Base-by-base conservation (phyloP, 1,140 invertebrate genomes). In the Psilanteris sp. region DNA sequence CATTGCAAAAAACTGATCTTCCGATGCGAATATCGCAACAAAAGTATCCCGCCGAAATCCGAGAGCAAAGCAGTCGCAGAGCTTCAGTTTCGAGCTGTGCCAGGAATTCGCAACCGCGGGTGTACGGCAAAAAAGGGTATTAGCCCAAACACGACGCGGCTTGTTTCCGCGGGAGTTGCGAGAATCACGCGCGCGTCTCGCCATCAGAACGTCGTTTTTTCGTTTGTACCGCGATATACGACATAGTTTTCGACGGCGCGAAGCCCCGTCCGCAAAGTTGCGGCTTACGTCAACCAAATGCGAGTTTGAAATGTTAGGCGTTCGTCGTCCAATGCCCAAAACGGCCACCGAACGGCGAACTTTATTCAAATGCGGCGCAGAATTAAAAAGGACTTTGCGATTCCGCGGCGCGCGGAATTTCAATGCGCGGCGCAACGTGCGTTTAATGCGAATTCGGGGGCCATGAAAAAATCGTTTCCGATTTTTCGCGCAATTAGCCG, bases 381-480 rank as follows among this genome's bases (percentile, higher is more conserved):
- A 85, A 84, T 86, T 85, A 83, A 82, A 85, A 85, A 82, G 79
- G 80, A 83, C 81, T 85, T 86, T 78, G 62, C 71, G 68, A 68
- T 52, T 75, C 32, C 0, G 4, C 52, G 18, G 4, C 52, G 18
- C 16, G 31, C 41, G 24, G 62, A 68, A 55, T 75, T 44, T 62
- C 48, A 59, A 70, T 43, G 11, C 32, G 57, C 54, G 26, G 43
- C 31, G 10, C 46, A 27, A 24, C 54, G 36, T 55, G 37, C 37
- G 34, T 41, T 54, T 72, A 54, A 64, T 57, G 26, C 32, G 27
- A 72, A 73, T 73, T 37, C 13, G 6, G 44, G 1, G 27, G 29
- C 13, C 8, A 44, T 52, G 41, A 57, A 68, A 68, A 27, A 39
- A 68, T 57, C 64, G 18, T 68, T 57, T 68, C 0, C 15, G 7